Evolutionary conservation across 2,113 vertebrate genomes (phyloP).

Genomic region (Eptesicus fuscus): DNA sequence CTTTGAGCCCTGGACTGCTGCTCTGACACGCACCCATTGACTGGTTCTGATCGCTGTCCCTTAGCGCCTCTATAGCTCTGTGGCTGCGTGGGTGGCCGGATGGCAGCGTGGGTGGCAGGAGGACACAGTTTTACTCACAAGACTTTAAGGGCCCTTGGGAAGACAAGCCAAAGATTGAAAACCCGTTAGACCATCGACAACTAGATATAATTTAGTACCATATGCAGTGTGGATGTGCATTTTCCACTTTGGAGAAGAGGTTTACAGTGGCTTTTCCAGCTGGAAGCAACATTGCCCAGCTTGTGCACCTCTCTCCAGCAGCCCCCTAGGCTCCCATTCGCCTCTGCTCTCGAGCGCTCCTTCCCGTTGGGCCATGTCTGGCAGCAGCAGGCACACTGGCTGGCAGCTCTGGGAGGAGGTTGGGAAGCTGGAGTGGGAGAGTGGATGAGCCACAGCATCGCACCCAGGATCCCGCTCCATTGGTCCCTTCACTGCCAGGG

Average conservation of each 20-base stretch:
- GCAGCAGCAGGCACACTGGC: rapidly evolving
- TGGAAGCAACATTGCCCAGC: background rate
- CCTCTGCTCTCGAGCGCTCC: rapidly evolving
- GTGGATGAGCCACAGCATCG: background rate
- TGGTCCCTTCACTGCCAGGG: background rate
- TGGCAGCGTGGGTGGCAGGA: background rate
- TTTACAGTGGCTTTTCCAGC: background rate
- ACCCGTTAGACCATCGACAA: background rate
- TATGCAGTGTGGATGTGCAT: background rate
- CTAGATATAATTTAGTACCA: background rate
- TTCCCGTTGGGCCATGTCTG: background rate
- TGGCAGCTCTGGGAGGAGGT: background rate
- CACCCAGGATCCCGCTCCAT: background rate
- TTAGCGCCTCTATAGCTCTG: background rate
- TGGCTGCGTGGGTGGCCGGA: background rate
- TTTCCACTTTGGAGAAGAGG: background rate
- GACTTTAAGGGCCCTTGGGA: background rate
- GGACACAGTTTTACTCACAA: background rate
- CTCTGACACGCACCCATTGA: background rate
- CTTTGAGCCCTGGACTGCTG: background rate
- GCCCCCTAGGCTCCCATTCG: rapidly evolving
- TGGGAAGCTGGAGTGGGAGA: background rate
- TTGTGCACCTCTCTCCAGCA: background rate
- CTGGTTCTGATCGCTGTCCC: rapidly evolving
- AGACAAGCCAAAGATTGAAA: background rate